Evolutionary conservation across 2,113 vertebrate genomes (phyloP), one percentile per base, ranked within the genome.

Genomic region (Grallaria varia): DNA sequence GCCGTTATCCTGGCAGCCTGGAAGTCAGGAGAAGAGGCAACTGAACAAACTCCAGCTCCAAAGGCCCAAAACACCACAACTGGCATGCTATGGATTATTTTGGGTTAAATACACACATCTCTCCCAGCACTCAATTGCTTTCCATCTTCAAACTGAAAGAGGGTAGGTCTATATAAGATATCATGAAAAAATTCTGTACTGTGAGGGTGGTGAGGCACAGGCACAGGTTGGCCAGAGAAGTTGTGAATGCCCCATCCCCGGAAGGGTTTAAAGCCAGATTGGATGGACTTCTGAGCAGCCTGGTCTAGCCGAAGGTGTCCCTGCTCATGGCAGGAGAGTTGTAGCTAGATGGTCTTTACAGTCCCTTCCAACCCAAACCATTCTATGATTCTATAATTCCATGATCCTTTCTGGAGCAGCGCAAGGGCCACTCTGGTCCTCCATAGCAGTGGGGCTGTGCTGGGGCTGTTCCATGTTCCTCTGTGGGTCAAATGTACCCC

Each of bases 71-170:
- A 44, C 39, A 67, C 42, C 47, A 24, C 60, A 44, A 21, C 6
- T 2, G 3, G 24, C 35, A 73, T 1, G 3, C 35, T 0, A 0
- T 47, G 40, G 35, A 49, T 79, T 59, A 49, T 79, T 76, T 60
- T 62, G 74, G 13, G 89, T 84, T 58, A 67, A 84, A 45, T 39
- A 62, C 1, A 1, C 17, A 14, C 2, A 1, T 20, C 0, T 2
- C 55, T 89, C 55, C 63, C 68, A 74, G 45, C 2, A 1, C 10
- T 24, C 64, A 56, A 22, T 35, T 45, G 30, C 25, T 63, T 81
- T 89, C n/a, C 15, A 21, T 12, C n/a, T 24, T 58, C 42, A 49
- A 28, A 49, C 27, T 33, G 40, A 83, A 76, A 49, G 22, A 80
- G 10, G 12, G 22, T 14, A 42, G 27, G 27, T 75, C 81, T 81